Percentiles rank a stretch among this genome's conserved stretches.
Evolutionary conservation across 30 jellyfish, hydroid and myxozoan genomes (phyloP).

Genomic region (Nemopilema nomurai): DNA sequence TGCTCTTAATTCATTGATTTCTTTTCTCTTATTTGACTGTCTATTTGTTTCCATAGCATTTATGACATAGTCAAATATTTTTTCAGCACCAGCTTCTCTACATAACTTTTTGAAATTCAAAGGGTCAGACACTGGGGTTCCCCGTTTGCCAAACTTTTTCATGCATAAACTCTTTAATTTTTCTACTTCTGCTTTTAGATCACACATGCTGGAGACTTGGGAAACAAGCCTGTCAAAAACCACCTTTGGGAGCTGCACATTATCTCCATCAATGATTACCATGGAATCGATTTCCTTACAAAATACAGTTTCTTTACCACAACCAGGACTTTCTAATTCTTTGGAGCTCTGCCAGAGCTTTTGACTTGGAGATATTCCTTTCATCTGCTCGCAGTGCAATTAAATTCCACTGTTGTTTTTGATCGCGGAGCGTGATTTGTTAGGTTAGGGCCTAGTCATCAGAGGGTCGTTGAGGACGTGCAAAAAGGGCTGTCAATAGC

Average conservation of each 20-base stretch:
- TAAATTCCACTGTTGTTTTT: too few species aligned
- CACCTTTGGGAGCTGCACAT: slow-evolving; percentile 1
- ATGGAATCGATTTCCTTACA: slow-evolving; percentile 5
- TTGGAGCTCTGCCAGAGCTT: slow-evolving; percentile 22
- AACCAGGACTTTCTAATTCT: background rate
- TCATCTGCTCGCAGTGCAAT: too few species aligned
- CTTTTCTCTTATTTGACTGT: slow-evolving; percentile 18
- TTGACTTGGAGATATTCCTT: slow-evolving; percentile 40
- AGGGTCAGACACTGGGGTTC: slow-evolving; percentile 34
- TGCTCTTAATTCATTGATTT: slow-evolving; percentile 5
- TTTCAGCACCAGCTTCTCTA: slow-evolving; percentile 22
- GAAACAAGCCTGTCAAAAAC: slow-evolving; percentile 6
- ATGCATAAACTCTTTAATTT: background rate
- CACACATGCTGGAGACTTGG: background rate
- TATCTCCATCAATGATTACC: background rate
- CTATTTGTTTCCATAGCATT: slow-evolving; percentile 4
- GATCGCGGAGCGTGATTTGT: too few species aligned
- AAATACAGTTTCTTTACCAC: background rate
- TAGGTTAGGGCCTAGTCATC: too few species aligned
- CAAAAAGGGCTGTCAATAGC: too few species aligned
- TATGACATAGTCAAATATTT: slow-evolving; percentile 12
- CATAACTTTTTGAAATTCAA: slow-evolving; percentile 9
- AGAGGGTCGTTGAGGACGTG: too few species aligned
- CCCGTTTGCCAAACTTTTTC: slow-evolving; percentile 22
- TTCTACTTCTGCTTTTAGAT: background rate